These are phyloP conservation scores for Ferrisia virgata DNA, from an alignment of 2,888 invertebrate species.

Conservation along the genomic window DNA sequence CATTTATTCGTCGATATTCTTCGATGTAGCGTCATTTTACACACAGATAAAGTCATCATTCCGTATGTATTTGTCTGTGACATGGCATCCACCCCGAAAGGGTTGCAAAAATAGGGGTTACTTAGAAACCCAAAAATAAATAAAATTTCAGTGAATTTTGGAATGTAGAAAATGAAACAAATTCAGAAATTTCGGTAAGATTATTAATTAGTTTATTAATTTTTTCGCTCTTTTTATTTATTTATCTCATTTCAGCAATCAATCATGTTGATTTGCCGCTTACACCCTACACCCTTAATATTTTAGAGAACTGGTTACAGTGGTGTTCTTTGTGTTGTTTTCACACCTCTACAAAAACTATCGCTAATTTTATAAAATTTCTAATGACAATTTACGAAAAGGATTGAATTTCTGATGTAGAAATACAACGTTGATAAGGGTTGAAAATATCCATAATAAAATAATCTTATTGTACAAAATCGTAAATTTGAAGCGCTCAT, in stretches of 20 bases:
- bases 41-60: background rate
- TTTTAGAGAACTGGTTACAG: background rate
- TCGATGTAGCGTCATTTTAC: background rate
- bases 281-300: background rate
- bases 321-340: background rate
- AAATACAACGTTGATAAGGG: background rate
- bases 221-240: background rate
- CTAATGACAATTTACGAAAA: background rate
- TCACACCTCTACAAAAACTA: background rate
- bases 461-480: too few relatives aligned
- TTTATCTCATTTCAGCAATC: background rate
- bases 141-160: slow-evolving; percentile 12
- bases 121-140: slow-evolving; percentile 32
- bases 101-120: slow-evolving; percentile 5
- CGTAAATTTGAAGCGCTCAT: too few relatives aligned
- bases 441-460: too few relatives aligned
- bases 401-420: background rate
- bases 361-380: background rate
- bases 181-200: slow-evolving; percentile 10
- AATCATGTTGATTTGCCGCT: background rate
- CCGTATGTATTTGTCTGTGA: background rate
- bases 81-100: slow-evolving; percentile 21
- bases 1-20: background rate
- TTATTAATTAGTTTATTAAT: background rate
- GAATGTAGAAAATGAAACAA: background rate